Evolutionary conservation across 2,797 vertebrate species (phyloP).

Genomic region (Staurois parvus): DNA sequence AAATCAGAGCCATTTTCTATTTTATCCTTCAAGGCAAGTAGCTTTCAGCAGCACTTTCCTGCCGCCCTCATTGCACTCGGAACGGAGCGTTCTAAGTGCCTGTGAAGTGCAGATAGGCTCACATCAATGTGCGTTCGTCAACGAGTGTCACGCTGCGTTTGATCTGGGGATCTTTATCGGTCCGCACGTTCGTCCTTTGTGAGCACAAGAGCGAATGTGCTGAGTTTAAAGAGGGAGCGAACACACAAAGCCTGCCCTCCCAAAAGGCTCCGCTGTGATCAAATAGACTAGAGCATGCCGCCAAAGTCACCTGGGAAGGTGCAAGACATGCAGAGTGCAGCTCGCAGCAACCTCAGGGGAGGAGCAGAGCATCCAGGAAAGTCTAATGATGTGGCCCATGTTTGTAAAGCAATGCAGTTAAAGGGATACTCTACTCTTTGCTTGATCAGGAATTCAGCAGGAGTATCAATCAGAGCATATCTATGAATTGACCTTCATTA

Average conservation of each 20-base stretch:
- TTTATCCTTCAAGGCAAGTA: slow-evolving; percentile 6
- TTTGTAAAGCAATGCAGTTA: too few relatives aligned
- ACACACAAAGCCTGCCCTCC: neutral
- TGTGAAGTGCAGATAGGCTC: slow-evolving; percentile 6
- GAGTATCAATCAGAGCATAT: too few relatives aligned
- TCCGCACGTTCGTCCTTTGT: neutral
- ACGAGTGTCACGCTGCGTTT: neutral
- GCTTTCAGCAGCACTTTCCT: slow-evolving; percentile 4
- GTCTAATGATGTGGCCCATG: too few relatives aligned
- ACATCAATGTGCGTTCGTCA: neutral
- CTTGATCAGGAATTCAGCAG: too few relatives aligned
- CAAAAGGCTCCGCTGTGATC: neutral
- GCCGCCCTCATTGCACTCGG: slow-evolving; percentile 1
- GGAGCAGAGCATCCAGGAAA: too few relatives aligned
- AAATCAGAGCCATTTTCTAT: slow-evolving; percentile 20
- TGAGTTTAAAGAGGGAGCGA: neutral
- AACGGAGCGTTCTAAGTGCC: slow-evolving; percentile 1
- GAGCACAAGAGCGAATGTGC: slow-evolving; percentile 11
- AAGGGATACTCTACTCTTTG: too few relatives aligned
- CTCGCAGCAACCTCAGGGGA: too few relatives aligned
- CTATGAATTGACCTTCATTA: too few relatives aligned
- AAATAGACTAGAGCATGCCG: neutral
- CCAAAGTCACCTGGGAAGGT: too few relatives aligned
- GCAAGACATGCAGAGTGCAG: too few relatives aligned
- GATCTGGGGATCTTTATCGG: slow-evolving; percentile 21